Conservation (phyloP, 1,140 invertebrate species). For the Musca vetustissima region DNA sequence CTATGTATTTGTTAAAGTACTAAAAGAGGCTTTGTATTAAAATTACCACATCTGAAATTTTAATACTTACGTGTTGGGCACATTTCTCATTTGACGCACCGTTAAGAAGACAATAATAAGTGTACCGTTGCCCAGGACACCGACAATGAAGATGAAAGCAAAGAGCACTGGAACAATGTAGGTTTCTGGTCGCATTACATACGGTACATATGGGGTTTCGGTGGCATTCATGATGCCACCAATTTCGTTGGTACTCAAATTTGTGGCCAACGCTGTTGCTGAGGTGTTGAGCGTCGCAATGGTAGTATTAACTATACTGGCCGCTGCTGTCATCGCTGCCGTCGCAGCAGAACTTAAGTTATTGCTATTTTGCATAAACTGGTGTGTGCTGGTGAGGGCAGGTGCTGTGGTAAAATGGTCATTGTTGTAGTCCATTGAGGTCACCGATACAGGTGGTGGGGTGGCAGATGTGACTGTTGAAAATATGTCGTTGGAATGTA, state of each 20-base stretch:
- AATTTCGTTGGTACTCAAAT: conserved; percentile 10
- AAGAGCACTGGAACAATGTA: conserved; percentile 86
- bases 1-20: too few relatives aligned
- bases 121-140: conserved; percentile 85
- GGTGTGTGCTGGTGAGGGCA: too few relatives aligned
- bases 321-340: not conserved
- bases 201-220: conserved; percentile 67
- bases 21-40: too few relatives aligned
- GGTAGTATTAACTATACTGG: not conserved
- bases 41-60: too few relatives aligned
- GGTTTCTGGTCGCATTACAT: conserved; percentile 74
- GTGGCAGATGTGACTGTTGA: too few relatives aligned
- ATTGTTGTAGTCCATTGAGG: too few relatives aligned
- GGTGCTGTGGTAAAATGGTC: too few relatives aligned
- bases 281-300: not conserved
- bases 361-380: too few relatives aligned
- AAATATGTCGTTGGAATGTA: too few relatives aligned
- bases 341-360: too few relatives aligned
- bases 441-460: too few relatives aligned
- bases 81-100: conserved; percentile 81
- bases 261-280: not conserved
- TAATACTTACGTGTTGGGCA: conserved; percentile 85
- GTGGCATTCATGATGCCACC: conserved; percentile 9
- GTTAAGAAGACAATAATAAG: conserved; percentile 80
- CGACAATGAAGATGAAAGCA: conserved; percentile 83